Conservation (phyloP, 2,113 vertebrate genomes). For the Alligator sinensis region DNA sequence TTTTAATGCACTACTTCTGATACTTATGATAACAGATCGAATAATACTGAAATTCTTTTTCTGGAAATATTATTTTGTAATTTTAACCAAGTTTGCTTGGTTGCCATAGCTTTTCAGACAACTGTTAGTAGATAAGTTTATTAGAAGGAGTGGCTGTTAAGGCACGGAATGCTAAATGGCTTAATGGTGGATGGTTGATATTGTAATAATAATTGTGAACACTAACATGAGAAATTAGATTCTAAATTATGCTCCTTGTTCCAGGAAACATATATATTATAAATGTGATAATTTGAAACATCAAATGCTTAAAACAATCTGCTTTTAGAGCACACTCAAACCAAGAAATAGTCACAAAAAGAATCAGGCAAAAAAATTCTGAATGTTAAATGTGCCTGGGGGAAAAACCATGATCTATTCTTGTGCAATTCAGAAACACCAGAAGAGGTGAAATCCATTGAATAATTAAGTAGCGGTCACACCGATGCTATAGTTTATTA, state of each 20-base stretch:
- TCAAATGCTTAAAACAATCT: not conserved
- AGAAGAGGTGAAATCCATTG: not conserved
- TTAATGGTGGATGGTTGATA: not conserved
- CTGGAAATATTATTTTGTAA: not conserved
- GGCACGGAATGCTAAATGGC: not conserved
- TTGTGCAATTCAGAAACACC: not conserved
- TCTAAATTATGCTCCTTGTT: not conserved
- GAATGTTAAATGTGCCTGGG: not conserved
- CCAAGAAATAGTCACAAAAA: not conserved
- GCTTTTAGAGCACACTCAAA: slow-evolving; percentile 13
- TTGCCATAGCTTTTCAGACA: not conserved
- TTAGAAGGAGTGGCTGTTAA: not conserved
- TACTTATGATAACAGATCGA: not conserved
- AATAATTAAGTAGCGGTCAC: slow-evolving; percentile 25
- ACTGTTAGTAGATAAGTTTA: not conserved
- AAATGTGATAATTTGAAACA: not conserved
- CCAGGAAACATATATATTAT: not conserved
- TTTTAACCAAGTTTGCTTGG: not conserved
- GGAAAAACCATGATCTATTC: not conserved
- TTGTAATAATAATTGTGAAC: slow-evolving; percentile 14
- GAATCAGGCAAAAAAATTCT: not conserved
- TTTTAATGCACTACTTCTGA: slow-evolving; percentile 14
- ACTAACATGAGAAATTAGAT: not conserved
- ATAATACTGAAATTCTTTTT: not conserved
- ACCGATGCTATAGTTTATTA: not conserved